Base-by-base conservation (phyloP, 2,113 vertebrate species). In the Crotalus tigris region DNA sequence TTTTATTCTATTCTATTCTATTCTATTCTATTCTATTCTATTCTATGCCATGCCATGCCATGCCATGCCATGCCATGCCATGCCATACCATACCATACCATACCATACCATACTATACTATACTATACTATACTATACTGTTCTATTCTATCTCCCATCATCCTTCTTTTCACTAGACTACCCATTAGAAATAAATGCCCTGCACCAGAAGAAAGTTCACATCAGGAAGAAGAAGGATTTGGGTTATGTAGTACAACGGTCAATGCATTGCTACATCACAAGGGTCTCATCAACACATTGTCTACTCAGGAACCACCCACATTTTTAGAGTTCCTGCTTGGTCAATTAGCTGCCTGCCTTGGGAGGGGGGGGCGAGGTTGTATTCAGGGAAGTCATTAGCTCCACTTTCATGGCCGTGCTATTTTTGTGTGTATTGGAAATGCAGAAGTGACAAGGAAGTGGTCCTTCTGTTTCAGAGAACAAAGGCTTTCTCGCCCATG, bases 1-100 rank as follows among this genome's bases (percentile, higher is more conserved):
- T 1, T 1, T 1, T 33, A 33, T 1, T 1, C 1, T 33, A 33
- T 1, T 1, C 1, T 33, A 33, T 1, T 1, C 1, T 33, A 33
- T 1, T 1, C 1, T 33, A 33, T 1, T 1, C 1, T 33, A 33
- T 1, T 1, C 1, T 33, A 33, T 1, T 33, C 1, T 1, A 33
- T 33, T 1, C 1, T 39, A 39, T 39, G 2, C 2, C 2, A 39
- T 39, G 0, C 39, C 2, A 39, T 39, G 0, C 39, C 2, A 39
- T 39, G 0, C 39, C 2, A 39, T 39, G 0, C 39, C 2, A 39
- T 39, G 0, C 39, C 2, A 39, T 39, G 0, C 39, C 2, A 39
- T 39, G 0, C 39, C 2, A 39, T 39, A 2, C 39, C 2, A 39
- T 39, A 2, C 39, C 2, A 39, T 39, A 2, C 39, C 2, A 2